A percentile compares a stretch with the other conserved stretches of the same genome.
These are phyloP conservation scores for Peromyscus aztecus DNA, from an alignment of 2,797 vertebrate species.

Conservation along the genomic window DNA sequence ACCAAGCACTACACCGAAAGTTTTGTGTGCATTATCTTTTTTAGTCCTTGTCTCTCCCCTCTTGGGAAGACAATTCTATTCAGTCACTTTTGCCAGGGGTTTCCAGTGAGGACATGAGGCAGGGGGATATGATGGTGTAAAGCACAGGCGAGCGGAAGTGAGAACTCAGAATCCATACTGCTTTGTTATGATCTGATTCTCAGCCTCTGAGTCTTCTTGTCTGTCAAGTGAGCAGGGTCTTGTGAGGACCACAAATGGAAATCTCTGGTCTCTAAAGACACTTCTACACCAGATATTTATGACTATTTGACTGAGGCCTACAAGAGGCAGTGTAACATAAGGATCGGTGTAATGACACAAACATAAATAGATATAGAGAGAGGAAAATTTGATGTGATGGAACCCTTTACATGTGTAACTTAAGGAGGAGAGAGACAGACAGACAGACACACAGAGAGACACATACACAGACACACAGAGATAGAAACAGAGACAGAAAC, in stretches of 20 bases:
- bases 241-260: neutral
- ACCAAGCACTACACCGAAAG: neutral
- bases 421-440: neutral
- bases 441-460: neutral
- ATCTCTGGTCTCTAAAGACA: neutral
- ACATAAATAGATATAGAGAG: neutral
- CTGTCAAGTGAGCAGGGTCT: conserved; percentile 2
- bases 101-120: neutral
- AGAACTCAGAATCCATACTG: neutral
- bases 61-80: neutral
- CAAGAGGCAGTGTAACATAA: neutral
- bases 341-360: too few species aligned
- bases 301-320: neutral
- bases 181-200: neutral
- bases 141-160: neutral
- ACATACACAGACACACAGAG: neutral
- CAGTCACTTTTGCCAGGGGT: neutral
- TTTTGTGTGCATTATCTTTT: neutral
- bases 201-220: neutral
- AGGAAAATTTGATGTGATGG: neutral
- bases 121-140: neutral
- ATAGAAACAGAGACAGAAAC: neutral
- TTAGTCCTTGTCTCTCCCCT: neutral
- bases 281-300: neutral
- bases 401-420: too few species aligned